Conservation (phyloP, 2,888 invertebrate genomes). For the Lithophane ornitopus region DNA sequence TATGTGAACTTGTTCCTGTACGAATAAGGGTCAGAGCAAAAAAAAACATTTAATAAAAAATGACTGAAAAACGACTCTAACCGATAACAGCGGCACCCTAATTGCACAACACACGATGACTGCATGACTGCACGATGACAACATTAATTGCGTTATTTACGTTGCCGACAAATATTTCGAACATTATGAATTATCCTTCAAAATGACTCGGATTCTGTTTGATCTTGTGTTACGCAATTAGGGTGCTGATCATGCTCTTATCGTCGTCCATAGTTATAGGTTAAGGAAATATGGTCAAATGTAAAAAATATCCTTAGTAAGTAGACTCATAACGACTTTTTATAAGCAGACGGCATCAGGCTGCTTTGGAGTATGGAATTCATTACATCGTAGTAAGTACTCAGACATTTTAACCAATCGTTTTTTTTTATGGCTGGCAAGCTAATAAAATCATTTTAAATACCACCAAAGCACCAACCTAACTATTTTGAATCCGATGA, state of each 20-base stretch:
- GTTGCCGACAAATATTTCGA: no score
- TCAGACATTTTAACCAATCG: no score
- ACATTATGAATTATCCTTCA: no score
- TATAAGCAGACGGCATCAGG: neutral
- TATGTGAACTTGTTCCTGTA: neutral
- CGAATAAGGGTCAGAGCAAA: neutral
- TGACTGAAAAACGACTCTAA: accelerated
- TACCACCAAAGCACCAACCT: neutral
- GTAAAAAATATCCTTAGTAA: neutral
- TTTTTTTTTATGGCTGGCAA: neutral
- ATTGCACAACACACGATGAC: no score
- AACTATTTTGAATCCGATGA: neutral
- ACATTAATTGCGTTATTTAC: no score
- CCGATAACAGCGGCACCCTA: neutral
- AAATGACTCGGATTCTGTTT: no score
- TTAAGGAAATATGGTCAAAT: neutral
- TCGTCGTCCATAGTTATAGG: neutral
- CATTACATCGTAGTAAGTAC: neutral
- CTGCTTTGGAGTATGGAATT: neutral
- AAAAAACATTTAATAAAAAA: no score
- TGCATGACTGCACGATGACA: no score
- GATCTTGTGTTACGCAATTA: no score
- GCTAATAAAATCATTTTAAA: neutral
- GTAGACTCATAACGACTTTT: neutral
- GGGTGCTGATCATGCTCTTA: neutral